Base-by-base conservation (phyloP, 2,888 invertebrate genomes). In the Adelphocoris suturalis region DNA sequence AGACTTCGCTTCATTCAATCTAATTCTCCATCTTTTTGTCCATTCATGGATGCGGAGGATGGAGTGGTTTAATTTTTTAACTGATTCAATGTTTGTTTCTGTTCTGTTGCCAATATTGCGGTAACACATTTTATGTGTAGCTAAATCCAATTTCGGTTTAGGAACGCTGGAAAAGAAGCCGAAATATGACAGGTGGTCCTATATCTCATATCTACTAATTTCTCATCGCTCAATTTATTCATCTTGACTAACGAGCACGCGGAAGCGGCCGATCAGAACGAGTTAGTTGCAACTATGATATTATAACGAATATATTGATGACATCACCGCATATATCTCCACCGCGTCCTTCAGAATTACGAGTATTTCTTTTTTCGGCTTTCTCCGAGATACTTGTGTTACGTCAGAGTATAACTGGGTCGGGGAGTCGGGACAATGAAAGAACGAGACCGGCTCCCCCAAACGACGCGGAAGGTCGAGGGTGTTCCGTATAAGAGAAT, bases 391-490 rank as follows among this genome's bases (percentile, higher is more conserved):
- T 68, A 68, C 68, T 27, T 61, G 61, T 19, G 68, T 68, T 68
- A 68, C 68, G 68, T 68, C 68, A 68, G 68, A 13, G 68, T 12
- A 23, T 23, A 68, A 68, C 68, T 68, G 68, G 68, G 68, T 68
- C 68, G 68, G 23, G 68, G 23, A 12, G 68, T 13, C 23, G 61
- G 61, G 16, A 16, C 19, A 12, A 19, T 16, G n/a, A 16, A 57
- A 68, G 12, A 68, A 19, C 12, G 19, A 19, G 23, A 23, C 11
- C 11, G 19, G 0, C 68, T 19, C 68, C 23, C n/a, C 68, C 68
- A 68, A 68, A 68, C 68, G 68, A 68, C 68, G 68, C 68, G 68
- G 68, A 68, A 68, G 68, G 68, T 68, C 68, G 68, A 68, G 68
- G 68, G 68, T 68, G 68, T 68, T 68, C 68, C 68, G 68, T 68